phyloP scores from a whole-genome alignment of 2,797 vertebrate genomes.

The Danio choprae region DNA sequence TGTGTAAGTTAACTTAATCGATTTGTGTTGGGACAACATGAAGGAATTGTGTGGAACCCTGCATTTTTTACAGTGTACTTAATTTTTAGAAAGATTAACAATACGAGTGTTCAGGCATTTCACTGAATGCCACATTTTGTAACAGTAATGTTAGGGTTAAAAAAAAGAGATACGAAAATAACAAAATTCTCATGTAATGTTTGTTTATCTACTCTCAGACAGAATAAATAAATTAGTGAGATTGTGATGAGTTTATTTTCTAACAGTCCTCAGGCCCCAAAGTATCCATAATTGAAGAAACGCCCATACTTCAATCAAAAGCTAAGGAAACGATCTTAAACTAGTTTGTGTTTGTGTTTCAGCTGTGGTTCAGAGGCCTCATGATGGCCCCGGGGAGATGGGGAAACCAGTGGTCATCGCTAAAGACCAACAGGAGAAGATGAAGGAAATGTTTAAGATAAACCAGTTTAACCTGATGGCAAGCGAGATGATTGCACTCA shows the following conservation, averaged over 20 bases:
- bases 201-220: not conserved
- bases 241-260: not conserved
- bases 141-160: not conserved
- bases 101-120: no score
- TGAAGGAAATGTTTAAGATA: constrained; percentile 99
- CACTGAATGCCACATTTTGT: not conserved
- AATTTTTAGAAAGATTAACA: no score
- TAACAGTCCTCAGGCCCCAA: not conserved
- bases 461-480: constrained; percentile 99
- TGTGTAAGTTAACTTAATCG: no score
- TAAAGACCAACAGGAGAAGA: constrained; percentile 97
- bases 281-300: not conserved
- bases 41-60: no score
- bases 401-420: constrained; percentile 96
- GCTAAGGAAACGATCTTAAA: not conserved
- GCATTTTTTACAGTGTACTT: no score
- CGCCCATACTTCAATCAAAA: not conserved
- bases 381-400: constrained; percentile 97
- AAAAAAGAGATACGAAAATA: not conserved
- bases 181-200: not conserved
- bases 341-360: constrained; percentile 52
- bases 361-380: constrained; percentile 86
- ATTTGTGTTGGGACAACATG: no score
- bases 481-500: constrained; percentile 97
- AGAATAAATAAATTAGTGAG: not conserved